Conservation (phyloP, 2,797 vertebrate genomes). For the Chelonia mydas region DNA sequence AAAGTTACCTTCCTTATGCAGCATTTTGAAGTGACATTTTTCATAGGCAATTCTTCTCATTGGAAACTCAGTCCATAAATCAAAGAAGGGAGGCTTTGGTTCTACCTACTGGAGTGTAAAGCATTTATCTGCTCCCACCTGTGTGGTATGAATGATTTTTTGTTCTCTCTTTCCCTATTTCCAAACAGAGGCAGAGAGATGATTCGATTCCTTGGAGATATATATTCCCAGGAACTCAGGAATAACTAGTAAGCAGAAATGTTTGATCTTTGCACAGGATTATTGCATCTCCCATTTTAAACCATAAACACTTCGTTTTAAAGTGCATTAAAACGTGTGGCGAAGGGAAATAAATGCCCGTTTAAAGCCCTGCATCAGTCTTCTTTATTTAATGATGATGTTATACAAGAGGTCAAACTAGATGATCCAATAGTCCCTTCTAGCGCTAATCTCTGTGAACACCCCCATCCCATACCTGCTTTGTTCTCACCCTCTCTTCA, state of each 20-base stretch:
- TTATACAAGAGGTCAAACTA: background rate
- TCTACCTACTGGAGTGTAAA: background rate
- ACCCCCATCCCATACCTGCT: background rate
- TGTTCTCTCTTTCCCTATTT: background rate
- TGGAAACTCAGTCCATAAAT: background rate
- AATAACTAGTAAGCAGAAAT: background rate
- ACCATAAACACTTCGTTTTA: background rate
- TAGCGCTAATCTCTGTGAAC: background rate
- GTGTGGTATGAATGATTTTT: background rate
- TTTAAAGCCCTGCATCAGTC: background rate
- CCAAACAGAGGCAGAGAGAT: background rate
- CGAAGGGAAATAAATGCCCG: background rate
- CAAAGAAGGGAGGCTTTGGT: background rate
- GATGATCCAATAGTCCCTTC: background rate
- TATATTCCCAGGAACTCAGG: background rate
- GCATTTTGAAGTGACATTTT: background rate
- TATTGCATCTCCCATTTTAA: background rate
- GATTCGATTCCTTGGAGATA: background rate
- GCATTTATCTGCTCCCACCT: background rate
- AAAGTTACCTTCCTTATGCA: rapidly evolving
- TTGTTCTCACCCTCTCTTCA: background rate
- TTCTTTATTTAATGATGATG: background rate
- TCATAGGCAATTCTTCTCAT: background rate
- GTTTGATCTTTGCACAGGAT: background rate
- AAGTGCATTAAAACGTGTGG: rapidly evolving